Conservation (phyloP, 2,888 invertebrate genomes). For the Hypena proboscidalis region DNA sequence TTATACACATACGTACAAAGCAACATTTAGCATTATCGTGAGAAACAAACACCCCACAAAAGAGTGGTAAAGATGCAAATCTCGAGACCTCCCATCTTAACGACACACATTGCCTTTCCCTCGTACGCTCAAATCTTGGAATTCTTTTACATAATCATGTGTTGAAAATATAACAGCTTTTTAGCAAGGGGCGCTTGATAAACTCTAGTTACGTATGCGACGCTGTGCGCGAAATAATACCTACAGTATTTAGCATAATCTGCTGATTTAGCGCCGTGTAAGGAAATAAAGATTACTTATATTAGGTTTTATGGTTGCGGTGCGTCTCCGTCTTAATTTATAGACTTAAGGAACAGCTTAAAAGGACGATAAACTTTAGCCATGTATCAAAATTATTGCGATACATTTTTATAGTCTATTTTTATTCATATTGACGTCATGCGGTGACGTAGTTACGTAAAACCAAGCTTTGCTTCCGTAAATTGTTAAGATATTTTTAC, state of each 20-base stretch:
- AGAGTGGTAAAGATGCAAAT: slow-evolving; percentile 77
- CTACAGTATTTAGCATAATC: slow-evolving; percentile 79
- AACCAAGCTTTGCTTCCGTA: background rate
- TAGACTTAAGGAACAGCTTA: slow-evolving; percentile 46
- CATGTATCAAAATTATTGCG: slow-evolving; percentile 40
- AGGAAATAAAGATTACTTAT: slow-evolving; percentile 57
- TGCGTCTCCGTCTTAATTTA: slow-evolving; percentile 40
- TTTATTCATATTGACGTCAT: slow-evolving; percentile 22
- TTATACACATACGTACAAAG: slow-evolving; percentile 14
- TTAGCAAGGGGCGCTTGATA: slow-evolving; percentile 70
- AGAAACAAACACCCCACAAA: slow-evolving; percentile 63
- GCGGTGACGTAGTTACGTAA: background rate
- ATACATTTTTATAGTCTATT: slow-evolving; percentile 40
- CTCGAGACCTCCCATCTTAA: slow-evolving; percentile 70
- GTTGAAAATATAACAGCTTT: slow-evolving; percentile 83
- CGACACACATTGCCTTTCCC: slow-evolving; percentile 75
- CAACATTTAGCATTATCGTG: slow-evolving; percentile 58
- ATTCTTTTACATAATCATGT: slow-evolving; percentile 85
- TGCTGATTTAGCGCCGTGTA: slow-evolving; percentile 54
- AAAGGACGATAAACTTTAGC: slow-evolving; percentile 42
- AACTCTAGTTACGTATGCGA: slow-evolving; percentile 69
- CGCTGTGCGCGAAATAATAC: slow-evolving; percentile 66
- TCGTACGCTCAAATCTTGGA: slow-evolving; percentile 67
- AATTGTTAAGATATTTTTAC: background rate
- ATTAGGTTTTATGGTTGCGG: slow-evolving; percentile 45